These are phyloP conservation scores for Takifugu ocellatus DNA, from an alignment of 2,797 vertebrate genomes.

Conservation along the genomic window DNA sequence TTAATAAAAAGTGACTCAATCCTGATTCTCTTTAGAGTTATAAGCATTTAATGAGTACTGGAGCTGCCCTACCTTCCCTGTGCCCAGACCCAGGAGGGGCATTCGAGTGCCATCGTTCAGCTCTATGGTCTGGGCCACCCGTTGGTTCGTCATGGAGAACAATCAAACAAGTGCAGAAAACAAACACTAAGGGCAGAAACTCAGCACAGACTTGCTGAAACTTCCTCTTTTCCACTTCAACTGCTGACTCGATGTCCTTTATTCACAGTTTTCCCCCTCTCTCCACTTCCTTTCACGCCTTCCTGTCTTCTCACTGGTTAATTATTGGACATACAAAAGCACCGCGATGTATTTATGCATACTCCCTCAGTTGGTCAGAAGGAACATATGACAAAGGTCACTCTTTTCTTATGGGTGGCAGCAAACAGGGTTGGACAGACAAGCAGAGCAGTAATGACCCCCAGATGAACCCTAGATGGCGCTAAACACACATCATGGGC, in stretches of 20 bases:
- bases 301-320: constrained; percentile 53
- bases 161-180: neutral
- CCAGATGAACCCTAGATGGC: constrained; percentile 29
- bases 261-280: constrained; percentile 6
- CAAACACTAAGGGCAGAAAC: neutral
- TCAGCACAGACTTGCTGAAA: neutral
- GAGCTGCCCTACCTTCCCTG: constrained; percentile 70
- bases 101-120: constrained; percentile 72
- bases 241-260: constrained; percentile 35
- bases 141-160: constrained; percentile 36
- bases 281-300: neutral
- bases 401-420: neutral
- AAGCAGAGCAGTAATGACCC: constrained; percentile 11
- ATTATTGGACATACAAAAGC: constrained; percentile 62
- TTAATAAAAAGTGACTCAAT: neutral
- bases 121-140: constrained; percentile 43
- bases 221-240: constrained; percentile 35
- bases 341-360: constrained; percentile 38
- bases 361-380: constrained; percentile 26
- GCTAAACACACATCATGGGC: too few species aligned
- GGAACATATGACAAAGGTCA: constrained; percentile 59
- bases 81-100: constrained; percentile 77
- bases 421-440: too few species aligned
- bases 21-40: neutral
- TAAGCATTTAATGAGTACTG: constrained; percentile 1